Base-by-base conservation (phyloP, 2,113 vertebrate species). In the Ageneiosus marmoratus region DNA sequence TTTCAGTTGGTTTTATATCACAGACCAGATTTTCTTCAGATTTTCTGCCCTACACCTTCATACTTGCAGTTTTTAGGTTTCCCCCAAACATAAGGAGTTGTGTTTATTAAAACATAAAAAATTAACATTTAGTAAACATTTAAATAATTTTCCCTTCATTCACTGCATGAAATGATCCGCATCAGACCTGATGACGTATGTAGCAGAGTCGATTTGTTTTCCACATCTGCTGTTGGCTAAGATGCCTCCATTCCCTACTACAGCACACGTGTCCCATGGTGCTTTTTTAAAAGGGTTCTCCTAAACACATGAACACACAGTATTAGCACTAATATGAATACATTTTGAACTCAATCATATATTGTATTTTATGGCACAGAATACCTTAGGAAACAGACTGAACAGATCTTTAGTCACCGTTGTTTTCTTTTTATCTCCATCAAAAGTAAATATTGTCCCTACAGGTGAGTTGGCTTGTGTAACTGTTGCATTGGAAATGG, bases 231-330 rank as follows among this genome's bases (percentile, higher is more conserved):
- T 95, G 85, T 94, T 90, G 27, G 18, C 5, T 81, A 95, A 87
- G 65, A 95, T 93, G 20, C 93, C 94, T 11, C 94, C 92, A 9
- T 94, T 95, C 10, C 94, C 94, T 3, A 95, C 92, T 11, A 95
- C 90, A 10, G 94, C 88, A 80, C 94, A 95, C 0, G 92, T 90
- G 22, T 91, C 20, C 86, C 77, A 89, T 13, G 86, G 83, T 15
- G 89, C 87, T 56, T 91, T 93, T 62, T 83, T 56, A 83, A 95
- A 93, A 0, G 92, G 92, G 48, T 85, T 79, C 50, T 89, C 89
- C 94, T 95, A 85, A 44, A 27, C 7, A 89, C 16, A 62, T 67
- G 83, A 1, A 83, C 18, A 73, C 53, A 72, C 44, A 12, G 1
- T n/a, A 22, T 69, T 41, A 69, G 20, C 27, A 65, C 16, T 11